Evolutionary conservation across 2,888 invertebrate genomes (phyloP).

Genomic region (Loripinus fragilis): DNA sequence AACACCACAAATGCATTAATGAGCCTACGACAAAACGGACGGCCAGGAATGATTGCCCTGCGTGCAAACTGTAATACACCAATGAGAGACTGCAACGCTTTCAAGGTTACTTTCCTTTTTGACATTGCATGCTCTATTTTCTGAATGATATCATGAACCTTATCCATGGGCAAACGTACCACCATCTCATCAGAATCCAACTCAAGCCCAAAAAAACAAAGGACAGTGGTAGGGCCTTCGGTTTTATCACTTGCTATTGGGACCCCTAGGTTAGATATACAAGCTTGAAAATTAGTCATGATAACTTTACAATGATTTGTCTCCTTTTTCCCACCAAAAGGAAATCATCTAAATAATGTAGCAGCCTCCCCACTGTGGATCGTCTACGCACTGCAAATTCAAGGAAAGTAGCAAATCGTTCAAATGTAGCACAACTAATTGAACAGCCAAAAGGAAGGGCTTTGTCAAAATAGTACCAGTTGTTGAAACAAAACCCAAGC

Average conservation of each 20-base stretch:
- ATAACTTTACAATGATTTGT: constrained; percentile 10
- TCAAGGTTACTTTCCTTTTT: constrained; percentile 5
- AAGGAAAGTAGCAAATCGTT: not conserved
- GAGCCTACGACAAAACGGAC: constrained; percentile 36
- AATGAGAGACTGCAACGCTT: constrained; percentile 31
- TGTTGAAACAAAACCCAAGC: not conserved
- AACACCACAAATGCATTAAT: constrained; percentile 27
- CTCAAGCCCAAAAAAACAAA: constrained; percentile 31
- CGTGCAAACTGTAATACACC: constrained; percentile 39
- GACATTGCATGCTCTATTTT: not conserved
- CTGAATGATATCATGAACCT: not conserved
- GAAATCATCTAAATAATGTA: constrained; percentile 47
- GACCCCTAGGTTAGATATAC: constrained; percentile 23
- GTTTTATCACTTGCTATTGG: constrained; percentile 35
- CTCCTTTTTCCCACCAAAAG: constrained; percentile 21
- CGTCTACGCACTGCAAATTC: not conserved
- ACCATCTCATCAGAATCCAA: constrained; percentile 34
- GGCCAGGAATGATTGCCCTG: constrained; percentile 33
- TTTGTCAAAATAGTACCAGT: constrained; percentile 23
- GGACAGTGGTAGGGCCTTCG: constrained; percentile 30
- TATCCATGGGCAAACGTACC: constrained; percentile 12
- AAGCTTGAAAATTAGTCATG: not conserved
- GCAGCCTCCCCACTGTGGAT: not conserved
- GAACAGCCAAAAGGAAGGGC: constrained; percentile 14
- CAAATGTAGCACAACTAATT: not conserved